phyloP scores from a whole-genome alignment of 64 coral and sea anemone genomes.

The Hydrozoanthus tunicans region DNA sequence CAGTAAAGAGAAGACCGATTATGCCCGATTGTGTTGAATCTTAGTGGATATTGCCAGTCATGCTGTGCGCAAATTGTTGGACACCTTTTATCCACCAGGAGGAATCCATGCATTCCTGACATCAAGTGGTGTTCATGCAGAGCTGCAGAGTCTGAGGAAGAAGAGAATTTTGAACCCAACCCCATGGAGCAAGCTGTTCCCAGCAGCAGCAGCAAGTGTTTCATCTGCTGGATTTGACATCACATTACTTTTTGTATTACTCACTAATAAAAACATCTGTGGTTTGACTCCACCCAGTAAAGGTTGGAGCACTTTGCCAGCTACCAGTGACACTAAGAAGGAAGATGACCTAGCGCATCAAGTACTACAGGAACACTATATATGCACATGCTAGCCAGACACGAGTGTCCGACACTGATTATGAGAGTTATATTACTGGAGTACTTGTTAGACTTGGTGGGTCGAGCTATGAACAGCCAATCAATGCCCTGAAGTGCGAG shows the following conservation, averaged over 20 bases:
- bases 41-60: background rate
- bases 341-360: background rate
- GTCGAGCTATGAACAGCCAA: background rate
- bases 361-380: background rate
- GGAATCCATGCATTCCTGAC: background rate
- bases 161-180: background rate
- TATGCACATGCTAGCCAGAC: background rate
- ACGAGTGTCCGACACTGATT: background rate
- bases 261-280: slow-evolving; percentile 21
- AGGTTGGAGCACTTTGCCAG: slow-evolving; percentile 27
- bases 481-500: background rate
- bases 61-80: background rate
- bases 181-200: background rate
- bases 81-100: background rate
- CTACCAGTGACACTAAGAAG: background rate
- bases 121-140: background rate
- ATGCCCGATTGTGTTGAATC: background rate
- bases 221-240: slow-evolving; percentile 32
- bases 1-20: background rate
- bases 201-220: background rate
- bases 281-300: background rate
- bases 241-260: slow-evolving; percentile 8
- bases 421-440: background rate
- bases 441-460: background rate
- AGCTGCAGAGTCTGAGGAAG: background rate